These are phyloP conservation scores for Borostomias antarcticus DNA, from an alignment of 2,797 vertebrate species.

Conservation along the genomic window DNA sequence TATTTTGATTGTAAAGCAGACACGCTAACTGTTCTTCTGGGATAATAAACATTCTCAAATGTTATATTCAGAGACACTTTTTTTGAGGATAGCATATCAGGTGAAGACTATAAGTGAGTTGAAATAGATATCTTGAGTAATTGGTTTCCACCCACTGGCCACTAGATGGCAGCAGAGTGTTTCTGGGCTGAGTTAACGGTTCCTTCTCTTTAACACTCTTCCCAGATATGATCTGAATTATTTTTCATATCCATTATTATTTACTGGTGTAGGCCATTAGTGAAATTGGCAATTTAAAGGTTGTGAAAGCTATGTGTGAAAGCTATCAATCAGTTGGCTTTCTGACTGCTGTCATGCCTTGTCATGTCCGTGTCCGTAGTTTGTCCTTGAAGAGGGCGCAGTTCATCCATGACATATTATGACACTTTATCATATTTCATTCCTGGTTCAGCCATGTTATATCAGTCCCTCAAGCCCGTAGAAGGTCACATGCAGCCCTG, in stretches of 20 bases:
- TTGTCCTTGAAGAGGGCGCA: background rate
- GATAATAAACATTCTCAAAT: conserved; percentile 6
- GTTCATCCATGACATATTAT: background rate
- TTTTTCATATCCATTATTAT: too few species aligned
- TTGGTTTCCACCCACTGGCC: background rate
- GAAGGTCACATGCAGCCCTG: background rate
- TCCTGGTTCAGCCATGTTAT: background rate
- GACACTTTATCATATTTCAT: background rate
- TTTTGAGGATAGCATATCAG: background rate
- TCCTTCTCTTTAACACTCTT: too few species aligned
- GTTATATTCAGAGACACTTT: background rate
- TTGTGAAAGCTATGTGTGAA: too few species aligned
- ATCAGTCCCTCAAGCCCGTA: conserved; percentile 1
- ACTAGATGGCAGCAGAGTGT: background rate
- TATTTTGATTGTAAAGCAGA: conserved; percentile 8
- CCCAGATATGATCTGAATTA: too few species aligned
- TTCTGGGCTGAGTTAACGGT: too few species aligned
- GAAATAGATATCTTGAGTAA: too few species aligned
- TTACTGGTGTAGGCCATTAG: too few species aligned
- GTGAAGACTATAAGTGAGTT: too few species aligned
- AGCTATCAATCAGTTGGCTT: too few species aligned
- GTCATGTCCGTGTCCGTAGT: background rate
- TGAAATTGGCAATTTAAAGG: too few species aligned
- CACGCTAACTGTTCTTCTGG: background rate
- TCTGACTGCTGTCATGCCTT: background rate